These are phyloP conservation scores for Heliothis peltigera DNA, from an alignment of 2,888 invertebrate species.

Conservation along the genomic window DNA sequence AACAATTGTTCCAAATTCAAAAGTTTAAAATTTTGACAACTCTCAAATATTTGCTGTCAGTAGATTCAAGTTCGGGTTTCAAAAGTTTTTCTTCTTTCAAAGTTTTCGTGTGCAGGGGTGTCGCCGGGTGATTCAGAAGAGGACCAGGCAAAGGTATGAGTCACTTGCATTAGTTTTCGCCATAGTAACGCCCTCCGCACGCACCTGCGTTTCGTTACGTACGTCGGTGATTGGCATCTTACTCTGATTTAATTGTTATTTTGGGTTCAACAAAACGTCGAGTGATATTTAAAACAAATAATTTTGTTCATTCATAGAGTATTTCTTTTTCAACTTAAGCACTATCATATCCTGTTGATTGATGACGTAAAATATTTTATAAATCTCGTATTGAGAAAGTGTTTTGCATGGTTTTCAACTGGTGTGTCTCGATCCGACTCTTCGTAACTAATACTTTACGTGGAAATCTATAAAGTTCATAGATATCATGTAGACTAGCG, in stretches of 20 bases:
- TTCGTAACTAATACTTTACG: slow-evolving; percentile 1
- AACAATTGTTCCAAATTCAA: slow-evolving; percentile 33
- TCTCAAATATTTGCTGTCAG: not conserved
- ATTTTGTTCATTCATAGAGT: not conserved
- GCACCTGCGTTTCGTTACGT: slow-evolving; percentile 67
- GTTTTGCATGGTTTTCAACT: not conserved
- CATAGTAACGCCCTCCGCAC: slow-evolving; percentile 86
- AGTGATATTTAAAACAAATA: not conserved
- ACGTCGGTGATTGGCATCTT: slow-evolving; percentile 59
- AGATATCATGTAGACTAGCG: slow-evolving; percentile 10
- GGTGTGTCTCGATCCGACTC: not conserved
- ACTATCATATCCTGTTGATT: too few species aligned
- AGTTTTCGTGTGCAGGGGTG: slow-evolving; percentile 77
- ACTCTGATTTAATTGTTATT: slow-evolving; percentile 50
- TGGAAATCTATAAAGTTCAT: slow-evolving; percentile 12
- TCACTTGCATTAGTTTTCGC: slow-evolving; percentile 78
- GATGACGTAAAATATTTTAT: too few species aligned
- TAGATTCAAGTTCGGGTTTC: slow-evolving; percentile 28
- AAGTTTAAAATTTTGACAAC: slow-evolving; percentile 16
- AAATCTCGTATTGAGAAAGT: not conserved
- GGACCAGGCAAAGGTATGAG: slow-evolving; percentile 84
- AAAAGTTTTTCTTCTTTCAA: slow-evolving; percentile 42
- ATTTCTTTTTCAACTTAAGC: too few species aligned
- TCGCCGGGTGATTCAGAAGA: slow-evolving; percentile 84
- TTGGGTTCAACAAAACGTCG: slow-evolving; percentile 16